Base-by-base conservation (phyloP, 1,140 invertebrate species). In the Cotesia vestalis region DNA sequence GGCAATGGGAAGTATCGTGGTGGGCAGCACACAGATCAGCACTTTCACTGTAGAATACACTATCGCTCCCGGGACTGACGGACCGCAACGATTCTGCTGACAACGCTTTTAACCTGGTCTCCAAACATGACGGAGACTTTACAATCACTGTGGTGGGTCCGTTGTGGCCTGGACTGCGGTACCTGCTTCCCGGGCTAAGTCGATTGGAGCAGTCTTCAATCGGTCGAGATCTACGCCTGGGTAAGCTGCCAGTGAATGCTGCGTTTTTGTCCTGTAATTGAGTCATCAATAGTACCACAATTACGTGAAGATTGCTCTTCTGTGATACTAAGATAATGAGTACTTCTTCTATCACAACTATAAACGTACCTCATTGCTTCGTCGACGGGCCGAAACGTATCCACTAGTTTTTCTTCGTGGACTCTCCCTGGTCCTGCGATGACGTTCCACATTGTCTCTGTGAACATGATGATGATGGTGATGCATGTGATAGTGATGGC, bases 41-140 rank as follows among this genome's bases (percentile, higher is more conserved):
- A 76, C 89, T 91, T 88, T 94, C 94, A 79, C 93, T 94, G 83
- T 95, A 95, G 83, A 96, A 96, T 20, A 96, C 94, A 69, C 93
- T 95, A 83, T 95, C 94, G 76, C 94, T 95, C 11, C 94, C 94
- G 11, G 94, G 94, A 80, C 94, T 95, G 66, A 94, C 93, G 3
- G 94, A 95, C 69, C 94, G 89, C 66, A 95, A 83, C 0, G 93
- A 95, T 83, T 95, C 94, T 40, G 93, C 93, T 76, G 94, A 95
- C 61, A 94, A 84, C n/a, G 94, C 93, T 84, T 95, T 95, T 34
- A 94, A 88, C 79, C 90, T 85, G 34, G 84, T 77, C 64, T 87
- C 87, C 9, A 72, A 85, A 78, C 83, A 89, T 71, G 40, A 46
- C 5, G 80, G 88, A 1, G 87, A 85, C 66, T 88, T 88, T 0